phyloP scores from a whole-genome alignment of 2,797 vertebrate species.

The Sebastes umbrosus region DNA sequence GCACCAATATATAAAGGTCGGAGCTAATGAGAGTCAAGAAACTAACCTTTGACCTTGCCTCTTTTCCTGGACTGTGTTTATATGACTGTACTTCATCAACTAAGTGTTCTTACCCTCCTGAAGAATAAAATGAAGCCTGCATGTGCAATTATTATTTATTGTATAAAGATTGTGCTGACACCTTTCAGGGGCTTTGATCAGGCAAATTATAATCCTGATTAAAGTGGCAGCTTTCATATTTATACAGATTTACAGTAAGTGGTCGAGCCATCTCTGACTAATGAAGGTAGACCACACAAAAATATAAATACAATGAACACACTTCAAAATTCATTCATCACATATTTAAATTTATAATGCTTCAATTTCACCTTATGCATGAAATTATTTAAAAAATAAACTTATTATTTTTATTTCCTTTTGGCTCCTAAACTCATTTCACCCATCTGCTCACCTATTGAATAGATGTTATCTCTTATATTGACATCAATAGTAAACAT shows the following conservation, averaged over 20 bases:
- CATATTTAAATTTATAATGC: background rate
- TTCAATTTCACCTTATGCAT: background rate
- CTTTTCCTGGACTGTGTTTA: background rate
- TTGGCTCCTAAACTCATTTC: background rate
- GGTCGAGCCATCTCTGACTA: background rate
- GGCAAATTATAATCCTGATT: background rate
- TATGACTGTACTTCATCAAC: background rate
- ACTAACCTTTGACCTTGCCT: background rate
- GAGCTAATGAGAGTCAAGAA: background rate
- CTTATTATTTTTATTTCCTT: background rate
- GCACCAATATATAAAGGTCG: background rate
- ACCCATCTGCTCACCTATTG: background rate
- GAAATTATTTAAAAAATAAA: background rate
- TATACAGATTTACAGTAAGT: background rate
- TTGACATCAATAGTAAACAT: background rate
- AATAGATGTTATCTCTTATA: background rate
- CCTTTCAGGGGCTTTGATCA: constrained; percentile 17
- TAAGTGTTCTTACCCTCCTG: background rate
- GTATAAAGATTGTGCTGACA: constrained; percentile 12
- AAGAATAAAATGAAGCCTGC: background rate
- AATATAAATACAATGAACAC: background rate
- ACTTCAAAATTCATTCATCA: background rate
- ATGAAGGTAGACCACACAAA: background rate
- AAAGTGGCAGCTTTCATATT: background rate
- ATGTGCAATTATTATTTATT: constrained; percentile 21